Evolutionary conservation across 2,888 invertebrate species (phyloP), one percentile per base, ranked within the genome.

Genomic region (Cosmorhoe ocellata): DNA sequence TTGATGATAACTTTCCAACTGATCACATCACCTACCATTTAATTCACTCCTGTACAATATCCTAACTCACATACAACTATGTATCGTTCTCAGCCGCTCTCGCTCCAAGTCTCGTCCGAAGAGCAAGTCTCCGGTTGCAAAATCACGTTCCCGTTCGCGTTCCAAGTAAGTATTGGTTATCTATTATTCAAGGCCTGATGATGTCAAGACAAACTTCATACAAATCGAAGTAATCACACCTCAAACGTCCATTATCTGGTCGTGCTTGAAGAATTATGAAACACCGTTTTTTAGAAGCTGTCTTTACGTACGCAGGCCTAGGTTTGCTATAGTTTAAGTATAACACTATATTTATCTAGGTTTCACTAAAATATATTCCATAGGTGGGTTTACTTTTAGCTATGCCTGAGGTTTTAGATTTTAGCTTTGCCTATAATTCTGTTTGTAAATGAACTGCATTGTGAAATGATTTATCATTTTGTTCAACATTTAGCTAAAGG

Each of bases 101-200:
- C 91, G 92, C 28, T 93, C 93, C 63, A 93, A 93, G 73, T 92
- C 92, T 57, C 91, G 91, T 36, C 92, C 92, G 40, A 94, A 94
- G 87, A 93, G 92, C 76, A 95, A 95, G 91, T 95, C 95, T 41
- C 94, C 94, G 34, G 95, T 92, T 11, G 92, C 93, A 46, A 96
- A 96, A 77, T 96, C 96, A 27, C 93, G 94, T 51, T 95, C 95
- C 31, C 90, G 94, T 50, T 95, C 95, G 28, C 93, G 94, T 56
- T 95, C 95, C 63, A 94, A 94, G 94, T 94, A 80, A 93, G 94
- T 92, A 64, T 47, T 31, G 12, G 13, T 11, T 11, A 18, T 18
- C n/a, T n/a, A 18, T 18, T 33, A 2, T 13, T 5, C n/a, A 3
- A 1, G 14, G 8, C 8, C 30, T 31, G 28, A 10, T 40, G 22